These are phyloP conservation scores for Deilephila elpenor DNA, from an alignment of 2,888 invertebrate genomes.

Conservation along the genomic window DNA sequence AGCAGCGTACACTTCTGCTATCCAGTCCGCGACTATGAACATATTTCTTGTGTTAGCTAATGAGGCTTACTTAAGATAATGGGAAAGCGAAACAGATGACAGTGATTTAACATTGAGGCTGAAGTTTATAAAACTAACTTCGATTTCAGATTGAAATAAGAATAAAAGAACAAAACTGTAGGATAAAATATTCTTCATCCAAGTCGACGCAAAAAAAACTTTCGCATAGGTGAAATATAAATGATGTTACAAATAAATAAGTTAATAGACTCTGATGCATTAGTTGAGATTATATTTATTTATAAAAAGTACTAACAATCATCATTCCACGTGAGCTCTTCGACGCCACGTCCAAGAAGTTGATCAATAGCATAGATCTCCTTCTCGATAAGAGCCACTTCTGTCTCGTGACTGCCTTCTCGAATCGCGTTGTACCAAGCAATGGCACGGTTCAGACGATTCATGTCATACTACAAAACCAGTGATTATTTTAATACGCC, in stretches of 20 bases:
- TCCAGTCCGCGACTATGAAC: constrained; percentile 86
- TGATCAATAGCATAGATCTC: constrained; percentile 91
- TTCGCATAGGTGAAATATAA: too few relatives aligned
- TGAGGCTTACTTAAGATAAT: too few relatives aligned
- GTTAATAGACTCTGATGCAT: too few relatives aligned
- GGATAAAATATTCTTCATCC: too few relatives aligned
- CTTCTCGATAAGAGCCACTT: constrained; percentile 89
- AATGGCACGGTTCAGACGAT: constrained; percentile 86
- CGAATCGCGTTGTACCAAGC: constrained; percentile 94
- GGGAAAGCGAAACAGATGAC: too few relatives aligned
- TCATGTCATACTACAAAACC: constrained; percentile 76
- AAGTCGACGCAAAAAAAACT: too few relatives aligned
- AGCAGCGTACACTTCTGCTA: constrained; percentile 87
- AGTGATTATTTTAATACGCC: constrained; percentile 1
- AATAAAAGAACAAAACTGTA: too few relatives aligned
- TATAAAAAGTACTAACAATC: constrained; percentile 85
- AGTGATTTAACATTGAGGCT: too few relatives aligned
- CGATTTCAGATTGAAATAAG: too few relatives aligned
- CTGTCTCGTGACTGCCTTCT: constrained; percentile 89
- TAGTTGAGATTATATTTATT: too few relatives aligned
- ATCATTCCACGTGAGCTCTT: constrained; percentile 91
- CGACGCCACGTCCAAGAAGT: constrained; percentile 88
- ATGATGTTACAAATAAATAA: too few relatives aligned
- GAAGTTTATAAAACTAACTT: too few relatives aligned
- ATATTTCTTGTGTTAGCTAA: not conserved